These are phyloP conservation scores for Lepetodrilus schrolli DNA, from an alignment of 2,888 invertebrate genomes.

Conservation along the genomic window DNA sequence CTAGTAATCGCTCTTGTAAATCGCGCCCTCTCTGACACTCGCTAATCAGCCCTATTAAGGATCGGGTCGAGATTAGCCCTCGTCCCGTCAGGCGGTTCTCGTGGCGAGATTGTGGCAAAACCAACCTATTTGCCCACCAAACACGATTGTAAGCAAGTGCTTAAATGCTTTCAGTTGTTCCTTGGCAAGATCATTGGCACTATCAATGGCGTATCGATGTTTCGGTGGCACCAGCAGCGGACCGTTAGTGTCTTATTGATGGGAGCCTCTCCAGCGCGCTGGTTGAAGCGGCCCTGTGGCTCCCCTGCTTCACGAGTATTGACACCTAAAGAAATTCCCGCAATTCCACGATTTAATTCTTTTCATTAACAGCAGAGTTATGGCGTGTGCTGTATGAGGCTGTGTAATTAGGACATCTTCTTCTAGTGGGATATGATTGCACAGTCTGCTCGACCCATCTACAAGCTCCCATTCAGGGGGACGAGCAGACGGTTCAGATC, in stretches of 20 bases:
- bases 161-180: slow-evolving; percentile 24
- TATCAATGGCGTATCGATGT: slow-evolving; percentile 24
- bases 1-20: slow-evolving; percentile 6
- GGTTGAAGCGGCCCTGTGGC: slow-evolving; percentile 1
- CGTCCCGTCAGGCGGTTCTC: neutral
- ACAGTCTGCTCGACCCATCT: neutral
- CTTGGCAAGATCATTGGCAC: neutral
- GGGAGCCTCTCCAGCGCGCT: neutral
- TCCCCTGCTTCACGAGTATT: neutral
- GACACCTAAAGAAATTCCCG: slow-evolving; percentile 18
- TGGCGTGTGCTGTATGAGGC: slow-evolving; percentile 10
- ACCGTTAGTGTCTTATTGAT: neutral
- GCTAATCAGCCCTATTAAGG: slow-evolving; percentile 20
- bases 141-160: slow-evolving; percentile 19
- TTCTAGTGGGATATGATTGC: neutral
- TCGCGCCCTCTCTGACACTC: slow-evolving; percentile 15
- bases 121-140: slow-evolving; percentile 25
- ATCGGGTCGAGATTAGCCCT: slow-evolving; percentile 6
- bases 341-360: slow-evolving; percentile 21
- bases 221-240: slow-evolving; percentile 11
- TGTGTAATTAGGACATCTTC: neutral
- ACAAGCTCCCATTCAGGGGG: neutral
- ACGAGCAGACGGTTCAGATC: neutral
- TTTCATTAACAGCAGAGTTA: slow-evolving; percentile 14
- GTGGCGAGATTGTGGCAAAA: slow-evolving; percentile 16